phyloP scores from a whole-genome alignment of 2,113 vertebrate genomes.

The Tragulus kanchil region DNA sequence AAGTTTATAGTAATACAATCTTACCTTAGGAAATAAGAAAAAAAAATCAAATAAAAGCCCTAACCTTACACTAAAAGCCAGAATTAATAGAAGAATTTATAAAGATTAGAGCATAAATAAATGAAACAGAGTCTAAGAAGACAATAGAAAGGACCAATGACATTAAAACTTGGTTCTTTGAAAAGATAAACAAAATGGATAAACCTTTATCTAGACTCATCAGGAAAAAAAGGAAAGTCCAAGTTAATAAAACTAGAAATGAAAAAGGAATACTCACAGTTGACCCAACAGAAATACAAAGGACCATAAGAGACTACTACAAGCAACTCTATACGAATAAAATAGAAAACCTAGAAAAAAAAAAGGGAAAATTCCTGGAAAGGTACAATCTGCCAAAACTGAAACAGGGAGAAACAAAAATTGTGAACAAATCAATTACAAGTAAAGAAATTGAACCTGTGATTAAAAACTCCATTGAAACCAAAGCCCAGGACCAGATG shows the following conservation, averaged over 20 bases:
- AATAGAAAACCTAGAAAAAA: background rate
- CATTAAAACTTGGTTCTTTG: background rate
- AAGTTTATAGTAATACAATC: background rate
- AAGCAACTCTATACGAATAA: background rate
- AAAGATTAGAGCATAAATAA: background rate
- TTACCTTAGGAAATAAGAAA: background rate
- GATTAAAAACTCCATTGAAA: background rate
- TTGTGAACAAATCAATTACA: background rate
- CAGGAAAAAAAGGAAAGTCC: background rate
- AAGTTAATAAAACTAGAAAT: background rate
- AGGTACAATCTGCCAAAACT: background rate
- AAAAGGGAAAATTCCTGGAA: background rate
- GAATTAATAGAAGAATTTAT: background rate
- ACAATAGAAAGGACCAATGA: background rate
- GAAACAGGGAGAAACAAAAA: background rate
- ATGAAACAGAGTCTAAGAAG: background rate
- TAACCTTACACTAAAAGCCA: background rate
- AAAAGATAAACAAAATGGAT: background rate
- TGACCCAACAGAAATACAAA: background rate
- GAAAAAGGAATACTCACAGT: background rate
- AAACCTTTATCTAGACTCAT: background rate
- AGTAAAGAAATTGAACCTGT: background rate
- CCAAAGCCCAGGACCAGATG: background rate
- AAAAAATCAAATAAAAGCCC: background rate
- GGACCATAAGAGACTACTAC: background rate